Conservation (phyloP, 2,888 invertebrate species). For the Fragum fragum region DNA sequence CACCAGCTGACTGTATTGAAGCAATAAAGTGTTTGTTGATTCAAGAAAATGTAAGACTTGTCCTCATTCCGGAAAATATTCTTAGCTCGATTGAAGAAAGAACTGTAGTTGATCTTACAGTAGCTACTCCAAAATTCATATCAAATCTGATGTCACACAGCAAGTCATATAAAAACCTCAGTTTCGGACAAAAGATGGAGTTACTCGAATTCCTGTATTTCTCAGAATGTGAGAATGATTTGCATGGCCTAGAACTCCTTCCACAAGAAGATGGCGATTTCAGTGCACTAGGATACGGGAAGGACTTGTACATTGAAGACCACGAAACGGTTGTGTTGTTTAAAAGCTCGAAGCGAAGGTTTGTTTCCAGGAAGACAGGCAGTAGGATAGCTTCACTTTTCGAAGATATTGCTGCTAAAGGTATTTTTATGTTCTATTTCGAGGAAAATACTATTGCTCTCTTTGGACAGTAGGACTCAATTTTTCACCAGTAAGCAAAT, state of each 20-base stretch:
- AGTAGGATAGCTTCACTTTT: neutral
- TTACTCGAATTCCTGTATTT: neutral
- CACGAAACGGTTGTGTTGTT: constrained; percentile 34
- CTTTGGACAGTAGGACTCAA: no score
- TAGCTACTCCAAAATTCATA: neutral
- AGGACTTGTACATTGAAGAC: constrained; percentile 24
- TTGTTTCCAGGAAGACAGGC: constrained; percentile 23
- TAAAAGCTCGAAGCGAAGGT: constrained; percentile 39
- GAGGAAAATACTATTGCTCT: neutral
- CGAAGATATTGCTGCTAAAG: neutral
- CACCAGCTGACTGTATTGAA: neutral
- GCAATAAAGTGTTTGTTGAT: constrained; percentile 4
- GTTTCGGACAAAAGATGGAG: neutral
- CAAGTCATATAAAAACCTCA: neutral
- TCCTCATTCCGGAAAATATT: neutral
- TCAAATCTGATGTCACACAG: neutral
- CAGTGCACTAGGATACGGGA: constrained; percentile 17
- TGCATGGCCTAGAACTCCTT: constrained; percentile 42
- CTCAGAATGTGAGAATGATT: neutral
- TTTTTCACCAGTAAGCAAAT: no score
- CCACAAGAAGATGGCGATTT: constrained; percentile 46
- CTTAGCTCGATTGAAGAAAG: neutral
- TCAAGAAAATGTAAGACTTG: neutral
- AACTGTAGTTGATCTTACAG: neutral
- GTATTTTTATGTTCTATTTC: neutral